Evolutionary conservation across 2,797 vertebrate genomes (phyloP).

Genomic region (Ambastaia sidthimunki): DNA sequence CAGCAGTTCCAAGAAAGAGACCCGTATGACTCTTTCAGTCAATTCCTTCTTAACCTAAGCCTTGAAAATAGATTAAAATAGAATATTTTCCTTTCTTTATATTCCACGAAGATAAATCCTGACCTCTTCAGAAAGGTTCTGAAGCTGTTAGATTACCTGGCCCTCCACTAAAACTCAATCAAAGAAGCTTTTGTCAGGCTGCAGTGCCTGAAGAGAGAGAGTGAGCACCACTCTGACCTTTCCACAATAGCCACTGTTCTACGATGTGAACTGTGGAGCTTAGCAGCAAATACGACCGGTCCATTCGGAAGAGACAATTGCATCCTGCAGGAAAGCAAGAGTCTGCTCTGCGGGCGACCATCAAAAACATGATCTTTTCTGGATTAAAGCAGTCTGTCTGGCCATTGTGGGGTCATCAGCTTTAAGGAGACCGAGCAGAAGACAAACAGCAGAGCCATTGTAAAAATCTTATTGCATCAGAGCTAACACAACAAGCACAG

Average conservation of each 20-base stretch:
- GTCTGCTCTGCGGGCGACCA: slow-evolving; percentile 48
- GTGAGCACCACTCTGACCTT: slow-evolving; percentile 53
- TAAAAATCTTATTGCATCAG: slow-evolving; percentile 41
- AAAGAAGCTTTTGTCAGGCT: slow-evolving; percentile 62
- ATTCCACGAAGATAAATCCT: slow-evolving; percentile 53
- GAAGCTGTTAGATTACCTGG: slow-evolving; percentile 59
- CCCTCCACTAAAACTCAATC: slow-evolving; percentile 62
- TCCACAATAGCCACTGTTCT: slow-evolving; percentile 55
- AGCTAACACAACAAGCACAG: slow-evolving; percentile 38
- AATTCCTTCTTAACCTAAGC: slow-evolving; percentile 8
- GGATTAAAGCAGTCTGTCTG: slow-evolving; percentile 45
- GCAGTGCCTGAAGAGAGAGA: slow-evolving; percentile 46
- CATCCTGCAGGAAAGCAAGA: slow-evolving; percentile 49
- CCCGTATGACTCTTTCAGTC: neutral
- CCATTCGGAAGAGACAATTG: slow-evolving; percentile 52
- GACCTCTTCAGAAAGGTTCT: slow-evolving; percentile 56
- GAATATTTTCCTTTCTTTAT: slow-evolving; percentile 26
- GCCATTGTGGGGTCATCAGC: slow-evolving; percentile 49
- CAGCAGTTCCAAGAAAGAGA: neutral
- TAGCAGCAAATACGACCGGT: slow-evolving; percentile 48
- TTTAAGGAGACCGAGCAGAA: slow-evolving; percentile 33
- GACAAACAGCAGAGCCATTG: slow-evolving; percentile 49
- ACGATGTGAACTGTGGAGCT: slow-evolving; percentile 58
- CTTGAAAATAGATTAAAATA: slow-evolving; percentile 34
- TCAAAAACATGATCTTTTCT: slow-evolving; percentile 50